phyloP scores from a whole-genome alignment of 2,113 vertebrate species.

The Solea senegalensis region DNA sequence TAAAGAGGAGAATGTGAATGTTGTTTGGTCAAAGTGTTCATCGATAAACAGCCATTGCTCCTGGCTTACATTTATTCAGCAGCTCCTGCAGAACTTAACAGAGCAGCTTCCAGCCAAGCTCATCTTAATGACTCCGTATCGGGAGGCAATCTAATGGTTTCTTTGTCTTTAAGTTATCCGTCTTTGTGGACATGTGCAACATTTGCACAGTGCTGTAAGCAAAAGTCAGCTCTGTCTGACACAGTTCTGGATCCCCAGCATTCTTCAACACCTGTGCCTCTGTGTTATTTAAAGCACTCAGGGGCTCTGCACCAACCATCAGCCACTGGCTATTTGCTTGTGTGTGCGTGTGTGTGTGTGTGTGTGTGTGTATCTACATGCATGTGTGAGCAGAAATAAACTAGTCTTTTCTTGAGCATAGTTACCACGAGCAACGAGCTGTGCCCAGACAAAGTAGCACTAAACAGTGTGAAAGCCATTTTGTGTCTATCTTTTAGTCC shows the following conservation, averaged over 20 bases:
- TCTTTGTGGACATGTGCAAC: slow-evolving; percentile 74
- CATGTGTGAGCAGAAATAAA: slow-evolving; percentile 5
- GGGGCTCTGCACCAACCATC: slow-evolving; percentile 66
- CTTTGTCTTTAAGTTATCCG: slow-evolving; percentile 69
- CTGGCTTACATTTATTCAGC: slow-evolving; percentile 53
- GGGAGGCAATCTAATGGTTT: slow-evolving; percentile 67
- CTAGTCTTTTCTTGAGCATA: slow-evolving; percentile 35
- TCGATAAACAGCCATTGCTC: slow-evolving; percentile 60
- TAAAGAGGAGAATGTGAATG: slow-evolving; percentile 49
- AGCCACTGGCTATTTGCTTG: slow-evolving; percentile 70
- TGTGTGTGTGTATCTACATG: slow-evolving; percentile 1
- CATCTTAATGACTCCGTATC: slow-evolving; percentile 63
- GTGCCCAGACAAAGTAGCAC: slow-evolving; percentile 20
- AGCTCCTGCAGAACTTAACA: slow-evolving; percentile 56
- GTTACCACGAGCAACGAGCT: slow-evolving; percentile 54
- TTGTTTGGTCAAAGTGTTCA: slow-evolving; percentile 57
- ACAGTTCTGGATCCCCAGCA: slow-evolving; percentile 64
- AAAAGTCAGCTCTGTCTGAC: slow-evolving; percentile 74
- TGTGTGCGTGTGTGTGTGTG: slow-evolving; percentile 25
- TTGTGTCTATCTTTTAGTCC: background rate
- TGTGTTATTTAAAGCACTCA: slow-evolving; percentile 75
- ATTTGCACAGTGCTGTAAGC: slow-evolving; percentile 73
- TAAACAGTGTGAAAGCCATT: slow-evolving; percentile 29
- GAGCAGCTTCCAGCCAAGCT: slow-evolving; percentile 43
- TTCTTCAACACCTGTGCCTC: slow-evolving; percentile 75